phyloP scores from a whole-genome alignment of 2,797 vertebrate genomes.

The Phalanger gymnotis region DNA sequence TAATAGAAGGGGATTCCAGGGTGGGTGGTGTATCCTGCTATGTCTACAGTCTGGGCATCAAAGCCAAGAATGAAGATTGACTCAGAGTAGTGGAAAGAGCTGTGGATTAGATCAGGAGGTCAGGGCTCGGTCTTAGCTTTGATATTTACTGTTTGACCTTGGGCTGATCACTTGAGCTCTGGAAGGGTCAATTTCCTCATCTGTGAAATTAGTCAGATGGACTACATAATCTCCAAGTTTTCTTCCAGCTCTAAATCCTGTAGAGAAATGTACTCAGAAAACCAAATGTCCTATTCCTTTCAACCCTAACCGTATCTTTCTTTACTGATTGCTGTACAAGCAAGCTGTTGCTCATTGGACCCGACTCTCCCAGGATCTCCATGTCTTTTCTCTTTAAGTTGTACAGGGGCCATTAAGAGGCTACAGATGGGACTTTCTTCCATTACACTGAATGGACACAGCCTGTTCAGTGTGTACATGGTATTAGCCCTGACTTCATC shows the following conservation, averaged over 20 bases:
- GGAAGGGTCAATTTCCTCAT: not conserved
- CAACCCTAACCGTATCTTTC: not conserved
- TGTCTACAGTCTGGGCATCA: not conserved
- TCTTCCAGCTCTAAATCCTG: not conserved
- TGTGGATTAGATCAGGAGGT: not conserved
- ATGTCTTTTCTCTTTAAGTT: not conserved
- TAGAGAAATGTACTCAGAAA: not conserved
- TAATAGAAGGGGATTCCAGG: not conserved
- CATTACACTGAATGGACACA: not conserved
- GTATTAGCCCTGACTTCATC: not conserved
- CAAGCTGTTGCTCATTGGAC: not conserved
- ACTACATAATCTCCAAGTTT: not conserved
- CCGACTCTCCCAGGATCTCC: not conserved
- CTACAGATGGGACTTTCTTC: not conserved
- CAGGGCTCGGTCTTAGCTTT: not conserved
- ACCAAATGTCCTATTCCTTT: not conserved
- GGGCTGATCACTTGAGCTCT: not conserved
- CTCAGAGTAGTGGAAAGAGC: not conserved
- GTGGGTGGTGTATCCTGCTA: accelerated
- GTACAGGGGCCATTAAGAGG: not conserved
- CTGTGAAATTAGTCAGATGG: not conserved
- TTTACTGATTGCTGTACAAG: not conserved
- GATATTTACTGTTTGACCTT: not conserved
- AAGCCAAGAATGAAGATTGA: not conserved
- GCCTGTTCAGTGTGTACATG: not conserved